Evolutionary conservation across 2,888 invertebrate species (phyloP).

Genomic region (Napeogenes sylphis): DNA sequence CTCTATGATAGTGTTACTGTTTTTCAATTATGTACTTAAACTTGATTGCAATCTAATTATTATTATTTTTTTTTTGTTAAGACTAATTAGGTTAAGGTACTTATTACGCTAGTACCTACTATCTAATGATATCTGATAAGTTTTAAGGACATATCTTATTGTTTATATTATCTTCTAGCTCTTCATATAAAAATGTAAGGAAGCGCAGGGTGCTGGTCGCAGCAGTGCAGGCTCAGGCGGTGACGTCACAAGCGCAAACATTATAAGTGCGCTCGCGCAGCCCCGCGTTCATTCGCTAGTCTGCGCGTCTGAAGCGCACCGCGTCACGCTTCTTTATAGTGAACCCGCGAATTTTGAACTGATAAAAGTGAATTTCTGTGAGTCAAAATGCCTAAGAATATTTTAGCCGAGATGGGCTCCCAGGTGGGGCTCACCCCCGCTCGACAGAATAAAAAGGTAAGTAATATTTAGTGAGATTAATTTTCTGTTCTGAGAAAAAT

Average conservation of each 20-base stretch:
- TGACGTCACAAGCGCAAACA: constrained; percentile 49
- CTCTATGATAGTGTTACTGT: background rate
- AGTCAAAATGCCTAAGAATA: constrained; percentile 68
- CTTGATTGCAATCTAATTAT: background rate
- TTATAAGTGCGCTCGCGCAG: constrained; percentile 53
- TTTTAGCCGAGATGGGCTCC: constrained; percentile 72
- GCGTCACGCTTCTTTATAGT: constrained; percentile 45
- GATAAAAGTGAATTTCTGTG: constrained; percentile 41
- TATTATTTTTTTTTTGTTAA: background rate
- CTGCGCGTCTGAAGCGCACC: constrained; percentile 58
- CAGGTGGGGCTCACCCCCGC: constrained; percentile 69
- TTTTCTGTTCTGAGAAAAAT: background rate
- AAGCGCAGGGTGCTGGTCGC: constrained; percentile 18
- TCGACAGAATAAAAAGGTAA: constrained; percentile 63
- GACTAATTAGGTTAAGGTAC: background rate
- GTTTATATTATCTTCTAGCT: background rate
- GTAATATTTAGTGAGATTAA: constrained; percentile 23
- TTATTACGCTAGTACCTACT: background rate
- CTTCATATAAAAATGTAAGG: background rate
- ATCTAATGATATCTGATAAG: constrained; percentile 1
- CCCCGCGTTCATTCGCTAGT: constrained; percentile 55
- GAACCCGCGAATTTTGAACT: constrained; percentile 40
- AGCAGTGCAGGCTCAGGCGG: constrained; percentile 28
- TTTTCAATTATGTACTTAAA: constrained; percentile 1
- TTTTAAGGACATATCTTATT: background rate